Conservation (phyloP, 2,113 vertebrate genomes). For the Chunga burmeisteri region DNA sequence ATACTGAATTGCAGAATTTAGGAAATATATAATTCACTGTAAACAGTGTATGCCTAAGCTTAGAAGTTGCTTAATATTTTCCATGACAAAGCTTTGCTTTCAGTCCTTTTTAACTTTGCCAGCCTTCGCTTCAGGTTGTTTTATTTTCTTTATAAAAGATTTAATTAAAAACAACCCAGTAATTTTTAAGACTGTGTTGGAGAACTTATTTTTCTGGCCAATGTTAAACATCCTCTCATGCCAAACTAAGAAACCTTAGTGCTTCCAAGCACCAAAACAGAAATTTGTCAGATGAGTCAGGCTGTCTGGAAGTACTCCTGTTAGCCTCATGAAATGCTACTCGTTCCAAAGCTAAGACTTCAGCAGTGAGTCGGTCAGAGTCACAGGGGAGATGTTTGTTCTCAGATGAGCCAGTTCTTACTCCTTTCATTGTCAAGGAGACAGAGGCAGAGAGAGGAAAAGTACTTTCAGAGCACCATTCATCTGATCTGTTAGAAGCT, state of each 20-base stretch:
- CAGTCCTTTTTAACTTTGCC: neutral
- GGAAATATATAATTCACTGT: neutral
- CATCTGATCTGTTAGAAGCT: neutral
- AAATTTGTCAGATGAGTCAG: neutral
- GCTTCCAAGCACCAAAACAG: neutral
- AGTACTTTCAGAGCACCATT: neutral
- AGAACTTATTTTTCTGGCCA: neutral
- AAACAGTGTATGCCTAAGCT: neutral
- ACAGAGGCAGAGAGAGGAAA: neutral
- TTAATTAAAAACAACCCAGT: neutral
- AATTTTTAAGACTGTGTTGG: neutral
- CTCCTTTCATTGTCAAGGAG: neutral
- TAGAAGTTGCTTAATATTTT: neutral
- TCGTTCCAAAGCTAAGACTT: accelerated
- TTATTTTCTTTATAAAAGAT: neutral
- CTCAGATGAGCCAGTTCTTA: neutral
- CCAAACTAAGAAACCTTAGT: neutral
- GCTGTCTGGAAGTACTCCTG: neutral
- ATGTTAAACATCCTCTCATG: neutral
- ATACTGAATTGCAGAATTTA: neutral
- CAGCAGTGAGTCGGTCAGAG: neutral
- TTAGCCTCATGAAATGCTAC: neutral
- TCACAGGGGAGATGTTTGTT: neutral
- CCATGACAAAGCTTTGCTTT: neutral
- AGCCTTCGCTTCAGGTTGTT: neutral